phyloP scores from a whole-genome alignment of 2,113 vertebrate genomes.

The Cottus gobio region DNA sequence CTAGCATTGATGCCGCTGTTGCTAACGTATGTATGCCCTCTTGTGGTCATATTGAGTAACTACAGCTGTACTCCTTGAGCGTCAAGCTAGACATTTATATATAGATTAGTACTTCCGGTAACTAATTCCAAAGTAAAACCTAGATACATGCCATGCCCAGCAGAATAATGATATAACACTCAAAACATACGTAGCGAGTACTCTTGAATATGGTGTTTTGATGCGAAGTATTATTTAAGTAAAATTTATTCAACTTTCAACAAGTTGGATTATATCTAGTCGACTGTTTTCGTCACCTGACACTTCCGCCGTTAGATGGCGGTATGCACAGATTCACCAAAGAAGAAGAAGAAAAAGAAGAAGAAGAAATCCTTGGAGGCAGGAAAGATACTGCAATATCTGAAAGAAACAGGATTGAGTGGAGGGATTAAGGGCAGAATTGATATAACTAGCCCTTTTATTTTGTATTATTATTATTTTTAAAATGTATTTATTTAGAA shows the following conservation, averaged over 20 bases:
- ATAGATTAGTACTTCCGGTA: not conserved
- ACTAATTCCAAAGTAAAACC: not conserved
- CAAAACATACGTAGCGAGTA: not conserved
- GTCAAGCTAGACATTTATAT: not conserved
- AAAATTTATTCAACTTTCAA: too few species aligned
- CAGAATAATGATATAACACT: not conserved
- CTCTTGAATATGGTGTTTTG: not conserved
- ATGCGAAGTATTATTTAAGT: too few species aligned
- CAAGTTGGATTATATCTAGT: too few species aligned
- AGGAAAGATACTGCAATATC: too few species aligned
- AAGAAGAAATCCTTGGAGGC: too few species aligned
- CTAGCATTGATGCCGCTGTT: not conserved
- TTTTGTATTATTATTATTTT: too few species aligned
- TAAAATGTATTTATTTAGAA: too few species aligned
- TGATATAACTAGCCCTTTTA: too few species aligned
- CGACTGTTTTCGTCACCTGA: too few species aligned
- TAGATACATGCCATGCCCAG: not conserved
- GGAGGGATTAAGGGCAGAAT: too few species aligned
- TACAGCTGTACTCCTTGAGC: not conserved
- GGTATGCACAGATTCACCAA: fast-evolving
- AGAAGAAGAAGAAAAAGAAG: not conserved
- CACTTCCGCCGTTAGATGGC: constrained; percentile 21
- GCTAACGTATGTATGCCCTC: not conserved
- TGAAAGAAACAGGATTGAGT: too few species aligned
- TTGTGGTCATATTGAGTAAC: not conserved